Base-by-base conservation (phyloP, 2,888 invertebrate species). In the Nycteola revayana region DNA sequence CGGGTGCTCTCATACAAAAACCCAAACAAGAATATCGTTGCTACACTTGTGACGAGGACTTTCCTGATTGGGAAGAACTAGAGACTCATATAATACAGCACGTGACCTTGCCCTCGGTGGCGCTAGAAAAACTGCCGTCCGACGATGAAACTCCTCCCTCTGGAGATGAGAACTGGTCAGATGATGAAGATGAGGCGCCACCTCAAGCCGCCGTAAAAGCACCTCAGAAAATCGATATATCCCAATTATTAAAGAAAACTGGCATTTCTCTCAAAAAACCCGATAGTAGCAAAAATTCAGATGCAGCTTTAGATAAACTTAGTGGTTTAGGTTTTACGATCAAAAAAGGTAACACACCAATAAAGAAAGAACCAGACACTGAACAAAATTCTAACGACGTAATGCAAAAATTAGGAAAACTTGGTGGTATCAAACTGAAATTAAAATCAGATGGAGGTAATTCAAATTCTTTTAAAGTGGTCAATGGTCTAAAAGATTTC, bases 41-140 rank as follows among this genome's bases (percentile, higher is more conserved):
- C 55, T 73, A 70, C 49, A 90, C 90, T 20, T 92, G 92, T 57
- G 74, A 87, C 50, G 69, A 85, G 37, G 84, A 87, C 36, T 92
- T 88, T 60, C 66, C 65, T 7, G 66, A 75, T 46, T 85, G 84
- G 74, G 72, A 75, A 24, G 84, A 81, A 8, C 61, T 91, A 40
- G 79, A 90, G 49, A 75, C 77, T 7, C 92, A 92, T 65, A 73
- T 91, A 7, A 75, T 90, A 18, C 80, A 84, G 32, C 91, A 91
- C 79, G 89, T 92, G 25, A 89, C 87, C 4, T 79, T 90, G 55
- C 91, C 91, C 25, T 73, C 68, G 1, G 74, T 92, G 35, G 66
- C 84, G 25, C 50, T 91, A 44, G 76, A 84, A 54, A 86, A 80
- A 59, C 79, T 89, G 66, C 87, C 88, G 46, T 90, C 91, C 66